Evolutionary conservation across 2,888 invertebrate species (phyloP).

Genomic region (Pediacus dermestoides): DNA sequence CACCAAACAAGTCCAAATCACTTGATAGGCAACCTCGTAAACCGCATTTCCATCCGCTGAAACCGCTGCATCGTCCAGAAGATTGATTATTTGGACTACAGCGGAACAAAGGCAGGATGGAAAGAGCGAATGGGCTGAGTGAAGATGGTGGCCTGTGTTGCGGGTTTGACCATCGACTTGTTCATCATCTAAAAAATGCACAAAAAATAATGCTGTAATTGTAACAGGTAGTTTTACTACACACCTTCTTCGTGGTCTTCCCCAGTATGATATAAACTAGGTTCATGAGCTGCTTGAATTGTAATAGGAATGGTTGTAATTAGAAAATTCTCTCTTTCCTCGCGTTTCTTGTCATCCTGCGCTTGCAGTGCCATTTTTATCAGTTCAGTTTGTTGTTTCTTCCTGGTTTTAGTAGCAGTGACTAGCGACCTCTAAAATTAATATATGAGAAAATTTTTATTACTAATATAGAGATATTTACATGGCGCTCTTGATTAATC

Average conservation of each 20-base stretch:
- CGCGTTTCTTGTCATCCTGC: slow-evolving; percentile 91
- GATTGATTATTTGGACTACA: slow-evolving; percentile 88
- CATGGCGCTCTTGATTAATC: slow-evolving; percentile 94
- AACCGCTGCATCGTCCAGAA: slow-evolving; percentile 95
- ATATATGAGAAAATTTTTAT: slow-evolving; percentile 1
- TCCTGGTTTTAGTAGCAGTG: slow-evolving; percentile 96
- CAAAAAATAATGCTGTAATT: not conserved
- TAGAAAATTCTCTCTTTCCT: slow-evolving; percentile 92
- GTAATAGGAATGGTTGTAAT: slow-evolving; percentile 95
- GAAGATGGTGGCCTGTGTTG: slow-evolving; percentile 74
- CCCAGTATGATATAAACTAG: slow-evolving; percentile 80
- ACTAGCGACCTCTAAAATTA: slow-evolving; percentile 78
- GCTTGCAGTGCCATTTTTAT: slow-evolving; percentile 93
- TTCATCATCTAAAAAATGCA: slow-evolving; percentile 56
- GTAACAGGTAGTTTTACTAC: not conserved
- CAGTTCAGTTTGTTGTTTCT: slow-evolving; percentile 98
- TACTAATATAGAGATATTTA: slow-evolving; percentile 51
- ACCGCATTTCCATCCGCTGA: slow-evolving; percentile 93
- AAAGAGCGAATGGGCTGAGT: slow-evolving; percentile 91
- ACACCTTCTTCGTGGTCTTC: slow-evolving; percentile 82
- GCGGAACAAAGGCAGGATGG: slow-evolving; percentile 96
- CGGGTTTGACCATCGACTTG: slow-evolving; percentile 63
- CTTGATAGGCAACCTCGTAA: slow-evolving; percentile 94
- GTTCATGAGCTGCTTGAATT: slow-evolving; percentile 93
- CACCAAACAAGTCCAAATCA: slow-evolving; percentile 96